phyloP scores from a whole-genome alignment of 2,888 invertebrate species.

The Sericinus montela region DNA sequence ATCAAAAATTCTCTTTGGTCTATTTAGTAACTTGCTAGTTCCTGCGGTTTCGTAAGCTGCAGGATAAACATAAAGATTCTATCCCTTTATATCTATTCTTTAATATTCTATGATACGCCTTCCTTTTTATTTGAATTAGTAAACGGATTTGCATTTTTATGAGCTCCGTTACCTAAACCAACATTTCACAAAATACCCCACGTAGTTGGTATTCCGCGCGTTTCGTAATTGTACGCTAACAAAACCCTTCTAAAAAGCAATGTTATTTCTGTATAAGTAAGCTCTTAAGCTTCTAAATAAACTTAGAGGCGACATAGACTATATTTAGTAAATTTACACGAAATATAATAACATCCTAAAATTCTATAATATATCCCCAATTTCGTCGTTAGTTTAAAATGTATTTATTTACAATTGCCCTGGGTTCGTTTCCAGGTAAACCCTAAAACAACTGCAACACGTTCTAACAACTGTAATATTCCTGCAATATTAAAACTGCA shows the following conservation, averaged over 20 bases:
- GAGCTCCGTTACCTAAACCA: slow-evolving; percentile 5
- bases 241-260: neutral
- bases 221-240: slow-evolving; percentile 11
- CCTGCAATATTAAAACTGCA: too few relatives aligned
- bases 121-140: slow-evolving; percentile 4
- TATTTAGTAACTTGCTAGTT: neutral
- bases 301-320: neutral
- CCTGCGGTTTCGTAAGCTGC: neutral
- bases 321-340: too few relatives aligned
- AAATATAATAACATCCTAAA: too few relatives aligned
- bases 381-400: too few relatives aligned
- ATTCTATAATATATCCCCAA: too few relatives aligned
- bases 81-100: neutral
- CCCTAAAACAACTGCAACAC: too few relatives aligned
- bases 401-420: too few relatives aligned
- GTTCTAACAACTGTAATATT: too few relatives aligned
- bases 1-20: neutral
- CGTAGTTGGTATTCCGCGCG: slow-evolving; percentile 38
- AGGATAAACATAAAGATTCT: neutral
- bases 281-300: neutral
- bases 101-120: slow-evolving; percentile 5
- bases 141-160: slow-evolving; percentile 11
- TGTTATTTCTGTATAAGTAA: neutral
- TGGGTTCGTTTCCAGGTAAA: too few relatives aligned
- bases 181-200: slow-evolving; percentile 3